Conservation (phyloP, 2,888 invertebrate species). For the Pogonocherus hispidulus region DNA sequence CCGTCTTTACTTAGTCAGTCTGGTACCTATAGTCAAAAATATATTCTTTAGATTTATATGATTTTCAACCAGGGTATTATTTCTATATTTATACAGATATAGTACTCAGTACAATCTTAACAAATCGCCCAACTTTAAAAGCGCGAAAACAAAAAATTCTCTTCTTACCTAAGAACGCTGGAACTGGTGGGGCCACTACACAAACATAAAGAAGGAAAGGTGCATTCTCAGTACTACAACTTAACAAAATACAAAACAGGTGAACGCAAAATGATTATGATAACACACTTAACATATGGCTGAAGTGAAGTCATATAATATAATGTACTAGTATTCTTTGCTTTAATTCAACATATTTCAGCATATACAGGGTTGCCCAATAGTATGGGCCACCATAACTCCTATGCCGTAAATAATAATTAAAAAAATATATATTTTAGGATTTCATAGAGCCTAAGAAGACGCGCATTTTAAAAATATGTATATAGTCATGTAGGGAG, state of each 20-base stretch:
- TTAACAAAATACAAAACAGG: slow-evolving; percentile 54
- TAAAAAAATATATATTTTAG: too few species aligned
- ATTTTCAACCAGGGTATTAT: too few species aligned
- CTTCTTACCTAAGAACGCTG: slow-evolving; percentile 63
- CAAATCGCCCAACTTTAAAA: slow-evolving; percentile 10
- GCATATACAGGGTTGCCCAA: too few species aligned
- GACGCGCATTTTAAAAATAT: too few species aligned
- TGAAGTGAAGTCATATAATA: slow-evolving; percentile 7
- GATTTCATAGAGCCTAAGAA: too few species aligned
- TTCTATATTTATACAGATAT: background rate
- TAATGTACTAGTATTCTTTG: background rate
- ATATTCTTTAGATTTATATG: too few species aligned
- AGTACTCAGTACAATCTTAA: background rate
- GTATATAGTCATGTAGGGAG: too few species aligned
- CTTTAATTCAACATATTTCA: too few species aligned
- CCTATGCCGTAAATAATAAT: too few species aligned
- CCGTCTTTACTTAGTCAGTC: too few species aligned
- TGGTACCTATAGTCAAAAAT: too few species aligned
- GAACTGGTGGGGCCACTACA: slow-evolving; percentile 63
- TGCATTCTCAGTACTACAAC: slow-evolving; percentile 65
- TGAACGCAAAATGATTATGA: slow-evolving; percentile 35
- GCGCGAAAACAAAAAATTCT: slow-evolving; percentile 35
- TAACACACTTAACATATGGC: background rate
- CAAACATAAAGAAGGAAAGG: slow-evolving; percentile 62
- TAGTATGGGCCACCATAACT: too few species aligned